phyloP scores from a whole-genome alignment of 2,888 invertebrate genomes.

The Callyntrura guangdongensis region DNA sequence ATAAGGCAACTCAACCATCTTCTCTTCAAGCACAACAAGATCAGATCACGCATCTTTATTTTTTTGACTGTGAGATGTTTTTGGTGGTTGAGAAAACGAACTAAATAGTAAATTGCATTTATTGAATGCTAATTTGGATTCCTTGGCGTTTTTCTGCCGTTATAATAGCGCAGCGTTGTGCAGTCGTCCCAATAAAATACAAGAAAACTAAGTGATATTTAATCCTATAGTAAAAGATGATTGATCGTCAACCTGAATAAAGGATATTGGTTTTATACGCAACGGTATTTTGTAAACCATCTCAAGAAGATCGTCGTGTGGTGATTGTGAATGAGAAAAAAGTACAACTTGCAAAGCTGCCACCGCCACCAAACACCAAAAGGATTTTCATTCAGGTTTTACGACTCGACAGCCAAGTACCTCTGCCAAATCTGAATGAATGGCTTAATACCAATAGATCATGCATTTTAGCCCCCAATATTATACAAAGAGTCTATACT shows the following conservation, averaged over 20 bases:
- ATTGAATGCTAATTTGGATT: slow-evolving; percentile 71
- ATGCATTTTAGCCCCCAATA: slow-evolving; percentile 8
- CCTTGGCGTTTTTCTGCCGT: slow-evolving; percentile 12
- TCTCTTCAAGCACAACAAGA: slow-evolving; percentile 57
- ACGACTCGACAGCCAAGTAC: slow-evolving; percentile 60
- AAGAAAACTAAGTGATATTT: slow-evolving; percentile 52
- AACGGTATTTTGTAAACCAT: slow-evolving; percentile 8
- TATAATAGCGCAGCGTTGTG: not conserved
- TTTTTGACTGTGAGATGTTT: not conserved
- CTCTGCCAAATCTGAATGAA: slow-evolving; percentile 55
- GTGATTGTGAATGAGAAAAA: slow-evolving; percentile 61
- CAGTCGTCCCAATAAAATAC: not conserved
- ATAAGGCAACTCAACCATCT: slow-evolving; percentile 6
- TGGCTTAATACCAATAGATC: slow-evolving; percentile 21
- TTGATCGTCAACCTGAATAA: slow-evolving; percentile 63
- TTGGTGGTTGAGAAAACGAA: slow-evolving; percentile 50
- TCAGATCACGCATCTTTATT: slow-evolving; percentile 59
- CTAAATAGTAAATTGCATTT: slow-evolving; percentile 50
- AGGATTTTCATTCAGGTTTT: slow-evolving; percentile 66
- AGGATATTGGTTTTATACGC: slow-evolving; percentile 45
- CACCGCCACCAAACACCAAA: slow-evolving; percentile 28
- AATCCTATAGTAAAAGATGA: slow-evolving; percentile 66
- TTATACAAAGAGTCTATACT: no score
- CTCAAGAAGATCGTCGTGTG: slow-evolving; percentile 42
- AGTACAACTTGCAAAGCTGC: slow-evolving; percentile 21